Evolutionary conservation across 2,888 invertebrate species (phyloP), one percentile per base, ranked within the genome.

Genomic region (Hemistola chrysoprasaria): DNA sequence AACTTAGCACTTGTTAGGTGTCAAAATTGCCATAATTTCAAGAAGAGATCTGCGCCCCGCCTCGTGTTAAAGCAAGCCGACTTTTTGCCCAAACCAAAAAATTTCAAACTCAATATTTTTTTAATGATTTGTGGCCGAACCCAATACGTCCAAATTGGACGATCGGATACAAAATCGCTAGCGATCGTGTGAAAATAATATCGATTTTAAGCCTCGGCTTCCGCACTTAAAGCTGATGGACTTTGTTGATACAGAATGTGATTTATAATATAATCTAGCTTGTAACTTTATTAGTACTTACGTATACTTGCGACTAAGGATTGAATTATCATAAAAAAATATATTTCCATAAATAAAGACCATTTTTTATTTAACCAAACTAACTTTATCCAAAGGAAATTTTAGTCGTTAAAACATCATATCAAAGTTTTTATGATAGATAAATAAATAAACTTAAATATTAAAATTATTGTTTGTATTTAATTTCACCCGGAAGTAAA

Each of bases 11-110:
- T 82, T 65, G 72, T 79, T 76, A 87, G 87, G 87, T 88, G 87
- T 88, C 74, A 87, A 88, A 85, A 88, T 88, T 88, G 86, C 87
- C 87, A 78, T 87, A 85, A 88, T 87, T 83, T 74, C 62, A 70
- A 73, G 73, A 73, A 73, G 69, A 63, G 67, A 62, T 65, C 64
- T 71, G 65, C 65, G 72, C 76, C 79, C 72, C 87, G 81, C 86
- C 83, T 71, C 61, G 60, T 43, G 60, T 66, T 76, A 77, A 80
- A 80, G 71, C 70, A 75, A 74, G 78, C 83, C 82, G 85, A 78
- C 83, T 82, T 87, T 87, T 87, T 85, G 77, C 77, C 59, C 60
- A 54, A 62, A 69, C 67, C 70, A 58, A 78, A 82, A 78, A 71
- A 63, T 68, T 74, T 59, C 41, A 55, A 79, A 77, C 64, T 73